These are phyloP conservation scores for Athalia rosae DNA, from an alignment of 2,888 invertebrate genomes.

Conservation along the genomic window DNA sequence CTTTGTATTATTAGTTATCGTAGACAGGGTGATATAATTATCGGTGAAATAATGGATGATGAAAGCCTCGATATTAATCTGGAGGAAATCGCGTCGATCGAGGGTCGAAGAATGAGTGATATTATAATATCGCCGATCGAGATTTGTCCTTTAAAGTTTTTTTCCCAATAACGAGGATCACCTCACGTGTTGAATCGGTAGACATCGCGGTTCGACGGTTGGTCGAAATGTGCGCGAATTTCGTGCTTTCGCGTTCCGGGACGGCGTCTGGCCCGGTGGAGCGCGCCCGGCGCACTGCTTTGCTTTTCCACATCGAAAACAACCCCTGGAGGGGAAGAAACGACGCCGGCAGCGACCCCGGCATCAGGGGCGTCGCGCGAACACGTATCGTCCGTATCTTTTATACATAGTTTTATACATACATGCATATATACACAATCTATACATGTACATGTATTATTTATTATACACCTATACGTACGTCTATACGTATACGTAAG, in stretches of 20 bases:
- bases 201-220: conserved; percentile 39
- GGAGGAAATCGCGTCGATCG: not conserved
- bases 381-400: not conserved
- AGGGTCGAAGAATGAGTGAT: no score
- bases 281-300: conserved; percentile 62
- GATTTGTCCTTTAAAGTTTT: no score
- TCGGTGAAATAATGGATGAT: no score
- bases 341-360: conserved; percentile 20
- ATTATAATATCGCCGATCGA: no score
- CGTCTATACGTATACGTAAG: not conserved
- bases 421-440: not conserved
- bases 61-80: no score
- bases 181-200: conserved; percentile 17
- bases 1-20: no score
- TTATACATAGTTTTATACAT: not conserved
- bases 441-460: no score
- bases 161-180: no score
- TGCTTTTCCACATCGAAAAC: conserved; percentile 47
- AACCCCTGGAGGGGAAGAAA: conserved; percentile 45
- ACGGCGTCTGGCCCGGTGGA: conserved; percentile 55
- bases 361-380: conserved; percentile 31
- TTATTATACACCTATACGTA: not conserved
- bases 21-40: no score
- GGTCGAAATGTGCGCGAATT: conserved; percentile 18
- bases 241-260: conserved; percentile 34